phyloP scores from a whole-genome alignment of 2,888 invertebrate species.

The Dynastes grantii region DNA sequence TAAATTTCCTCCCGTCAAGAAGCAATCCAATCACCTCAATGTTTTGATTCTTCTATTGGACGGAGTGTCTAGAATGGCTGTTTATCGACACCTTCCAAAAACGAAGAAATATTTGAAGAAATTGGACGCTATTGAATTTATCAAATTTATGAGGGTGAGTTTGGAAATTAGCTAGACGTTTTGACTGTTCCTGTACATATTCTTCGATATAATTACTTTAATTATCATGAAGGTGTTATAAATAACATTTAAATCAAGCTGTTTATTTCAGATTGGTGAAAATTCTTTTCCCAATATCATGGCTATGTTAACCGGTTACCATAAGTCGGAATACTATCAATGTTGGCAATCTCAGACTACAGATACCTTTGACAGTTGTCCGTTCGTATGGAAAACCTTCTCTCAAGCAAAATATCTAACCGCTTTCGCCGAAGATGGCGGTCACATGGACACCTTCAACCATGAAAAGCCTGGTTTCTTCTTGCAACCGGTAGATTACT shows the following conservation, averaged over 20 bases:
- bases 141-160: slow-evolving; percentile 36
- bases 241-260: no score
- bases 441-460: slow-evolving; percentile 84
- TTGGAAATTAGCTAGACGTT: background rate
- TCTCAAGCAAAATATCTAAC: slow-evolving; percentile 82
- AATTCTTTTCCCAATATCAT: slow-evolving; percentile 44
- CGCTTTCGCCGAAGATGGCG: slow-evolving; percentile 87
- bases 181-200: background rate
- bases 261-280: slow-evolving; percentile 29
- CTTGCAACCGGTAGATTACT: slow-evolving; percentile 87
- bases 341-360: slow-evolving; percentile 8
- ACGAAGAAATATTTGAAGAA: slow-evolving; percentile 34
- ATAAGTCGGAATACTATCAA: background rate
- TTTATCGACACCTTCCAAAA: slow-evolving; percentile 37
- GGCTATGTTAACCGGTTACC: slow-evolving; percentile 36
- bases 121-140: slow-evolving; percentile 39
- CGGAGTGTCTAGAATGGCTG: slow-evolving; percentile 43
- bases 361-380: slow-evolving; percentile 82
- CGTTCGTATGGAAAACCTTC: slow-evolving; percentile 88
- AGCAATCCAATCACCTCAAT: slow-evolving; percentile 31
- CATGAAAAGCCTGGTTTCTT: slow-evolving; percentile 84
- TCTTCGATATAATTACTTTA: background rate
- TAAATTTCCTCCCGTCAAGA: slow-evolving; percentile 27
- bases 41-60: slow-evolving; percentile 39
- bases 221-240: background rate